Evolutionary conservation across 1,140 invertebrate genomes (phyloP), one percentile per base, ranked within the genome.

Genomic region (Bradynema listronoti): DNA sequence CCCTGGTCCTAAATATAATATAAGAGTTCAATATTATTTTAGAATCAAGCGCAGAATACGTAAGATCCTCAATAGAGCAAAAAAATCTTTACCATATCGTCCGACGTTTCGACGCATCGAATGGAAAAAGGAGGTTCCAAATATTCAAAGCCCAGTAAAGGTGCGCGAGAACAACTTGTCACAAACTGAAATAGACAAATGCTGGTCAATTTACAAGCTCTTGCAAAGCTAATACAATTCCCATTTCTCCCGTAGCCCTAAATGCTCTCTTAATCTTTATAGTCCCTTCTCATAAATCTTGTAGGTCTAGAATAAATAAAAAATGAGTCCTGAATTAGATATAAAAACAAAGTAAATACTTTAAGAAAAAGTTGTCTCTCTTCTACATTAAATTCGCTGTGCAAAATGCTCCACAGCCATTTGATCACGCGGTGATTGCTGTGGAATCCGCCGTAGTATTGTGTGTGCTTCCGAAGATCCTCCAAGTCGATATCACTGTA

Each of bases 81-180:
- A 53, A n/a, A 47, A 5, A n/a, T 47, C n/a, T 24, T 33, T 39
- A 82, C 82, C 83, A 97, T 91, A 78, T 98, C 93, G 78, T 98
- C 93, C 25, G 89, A 88, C 46, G 96, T 92, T 84, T 98, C 93
- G 3, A 98, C 91, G 82, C 94, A 99, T 59, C 95, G 86, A 74
- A 99, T 97, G 0, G 93, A 96, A 82, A 99, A 99, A 11, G 91
- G 91, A 3, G 95, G 95, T 78, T 98, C 93, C 32, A 99, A 81
- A 79, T 96, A 87, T 11, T 90, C 88, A 82, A 99, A 99, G 2
- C 95, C 95, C 11, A 99, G 81, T 9, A 99, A 82, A 30, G 95
- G 95, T 2, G 93, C 90, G 71, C 96, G 93, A 0, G 91, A 98
- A 80, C 94, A 98, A 74, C 91, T 95, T 14, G 94, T 99, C 0